A percentile compares a stretch with the other conserved stretches of the same genome.
These are phyloP conservation scores for Macrosoma leucophasiata DNA, from an alignment of 2,888 invertebrate species.

Conservation along the genomic window DNA sequence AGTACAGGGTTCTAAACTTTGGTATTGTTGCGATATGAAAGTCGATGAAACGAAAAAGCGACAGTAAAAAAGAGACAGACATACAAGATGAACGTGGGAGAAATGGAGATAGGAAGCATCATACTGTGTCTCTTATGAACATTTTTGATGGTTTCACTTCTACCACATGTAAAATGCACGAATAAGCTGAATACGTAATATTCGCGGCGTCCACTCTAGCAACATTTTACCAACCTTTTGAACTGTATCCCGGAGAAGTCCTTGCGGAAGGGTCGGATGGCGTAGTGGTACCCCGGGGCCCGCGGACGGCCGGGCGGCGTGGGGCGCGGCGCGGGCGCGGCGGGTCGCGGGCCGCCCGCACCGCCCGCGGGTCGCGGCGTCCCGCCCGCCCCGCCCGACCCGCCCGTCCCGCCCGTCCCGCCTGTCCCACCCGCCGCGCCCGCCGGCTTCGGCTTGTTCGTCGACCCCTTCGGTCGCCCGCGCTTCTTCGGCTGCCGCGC, in stretches of 20 bases:
- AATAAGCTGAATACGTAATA: too few species aligned
- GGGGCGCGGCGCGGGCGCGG: conserved; percentile 23
- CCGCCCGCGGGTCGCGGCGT: conserved; percentile 18
- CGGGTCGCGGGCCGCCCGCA: conserved; percentile 26
- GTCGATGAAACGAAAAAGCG: too few species aligned
- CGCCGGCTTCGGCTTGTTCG: conserved; percentile 49
- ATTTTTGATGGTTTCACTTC: too few species aligned
- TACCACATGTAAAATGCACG: too few species aligned
- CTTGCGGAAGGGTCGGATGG: conserved; percentile 62
- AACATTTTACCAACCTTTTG: conserved; percentile 41
- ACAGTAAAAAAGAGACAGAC: too few species aligned
- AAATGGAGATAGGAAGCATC: too few species aligned
- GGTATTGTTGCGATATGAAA: too few species aligned
- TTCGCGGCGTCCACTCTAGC: conserved; percentile 5
- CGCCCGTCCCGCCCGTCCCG: too few species aligned
- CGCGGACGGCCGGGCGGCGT: conserved; percentile 45
- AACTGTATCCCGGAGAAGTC: conserved; percentile 73
- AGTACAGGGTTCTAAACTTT: too few species aligned
- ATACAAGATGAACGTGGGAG: too few species aligned
- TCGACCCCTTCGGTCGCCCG: conserved; percentile 70
- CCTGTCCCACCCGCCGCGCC: conserved; percentile 55
- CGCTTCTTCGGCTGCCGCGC: conserved; percentile 60
- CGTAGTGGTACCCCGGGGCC: conserved; percentile 60
- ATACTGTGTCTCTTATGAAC: too few species aligned
- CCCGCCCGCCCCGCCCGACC: conserved; percentile 17